phyloP scores from a whole-genome alignment of 2,888 invertebrate genomes.

The Hoplodrina blanda region DNA sequence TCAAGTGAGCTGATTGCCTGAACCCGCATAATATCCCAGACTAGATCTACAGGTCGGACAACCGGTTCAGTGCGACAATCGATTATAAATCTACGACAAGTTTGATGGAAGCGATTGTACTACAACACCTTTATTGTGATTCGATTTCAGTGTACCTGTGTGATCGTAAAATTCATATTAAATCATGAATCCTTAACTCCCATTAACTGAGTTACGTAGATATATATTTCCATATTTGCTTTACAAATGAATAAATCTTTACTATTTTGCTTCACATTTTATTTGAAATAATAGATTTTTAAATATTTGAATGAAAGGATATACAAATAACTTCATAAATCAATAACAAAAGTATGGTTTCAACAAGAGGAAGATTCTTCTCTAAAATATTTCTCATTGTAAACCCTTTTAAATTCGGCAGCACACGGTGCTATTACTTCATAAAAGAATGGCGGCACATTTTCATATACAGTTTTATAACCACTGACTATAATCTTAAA shows the following conservation, averaged over 20 bases:
- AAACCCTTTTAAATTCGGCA: slow-evolving; percentile 72
- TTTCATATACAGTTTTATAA: slow-evolving; percentile 71
- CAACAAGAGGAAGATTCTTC: slow-evolving; percentile 37
- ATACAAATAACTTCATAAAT: slow-evolving; percentile 4
- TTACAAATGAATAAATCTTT: not conserved
- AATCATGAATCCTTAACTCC: slow-evolving; percentile 17
- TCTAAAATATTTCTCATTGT: slow-evolving; percentile 70
- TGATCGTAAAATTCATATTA: slow-evolving; percentile 38
- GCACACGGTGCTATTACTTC: slow-evolving; percentile 81
- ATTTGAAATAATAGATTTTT: not conserved
- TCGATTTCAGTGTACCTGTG: slow-evolving; percentile 38
- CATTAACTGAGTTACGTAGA: not conserved
- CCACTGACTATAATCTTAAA: slow-evolving; percentile 78
- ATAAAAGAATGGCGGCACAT: slow-evolving; percentile 80
- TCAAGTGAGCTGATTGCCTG: slow-evolving; percentile 81
- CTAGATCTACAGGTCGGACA: slow-evolving; percentile 74
- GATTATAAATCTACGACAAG: slow-evolving; percentile 80
- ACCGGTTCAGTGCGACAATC: slow-evolving; percentile 82
- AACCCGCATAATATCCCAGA: slow-evolving; percentile 84
- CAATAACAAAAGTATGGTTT: not conserved
- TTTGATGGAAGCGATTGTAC: slow-evolving; percentile 67
- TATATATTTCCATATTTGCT: slow-evolving; percentile 4
- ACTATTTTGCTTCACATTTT: slow-evolving; percentile 2
- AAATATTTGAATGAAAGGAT: not conserved
- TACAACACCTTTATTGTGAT: slow-evolving; percentile 61